Conservation (phyloP, 1,140 invertebrate species). For the Branchinecta lindahli region DNA sequence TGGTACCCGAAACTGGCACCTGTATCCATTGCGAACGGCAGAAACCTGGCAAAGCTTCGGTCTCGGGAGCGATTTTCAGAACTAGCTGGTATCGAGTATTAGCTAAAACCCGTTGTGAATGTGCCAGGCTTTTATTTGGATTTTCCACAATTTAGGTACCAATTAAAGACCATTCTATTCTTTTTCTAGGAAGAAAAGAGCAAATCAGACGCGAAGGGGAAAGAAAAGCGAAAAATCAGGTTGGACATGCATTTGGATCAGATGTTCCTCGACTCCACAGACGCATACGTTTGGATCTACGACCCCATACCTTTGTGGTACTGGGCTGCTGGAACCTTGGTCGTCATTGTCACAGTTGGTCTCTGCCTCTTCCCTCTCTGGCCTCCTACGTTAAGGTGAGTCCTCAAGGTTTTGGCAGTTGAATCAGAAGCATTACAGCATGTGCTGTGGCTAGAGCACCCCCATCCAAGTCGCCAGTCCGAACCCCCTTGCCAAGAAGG, state of each 20-base stretch:
- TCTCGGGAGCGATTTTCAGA: too few species aligned
- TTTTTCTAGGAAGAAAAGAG: conserved; percentile 27
- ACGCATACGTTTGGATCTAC: conserved; percentile 99
- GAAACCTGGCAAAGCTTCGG: too few species aligned
- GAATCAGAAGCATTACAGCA: not conserved
- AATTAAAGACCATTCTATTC: conserved; percentile 14
- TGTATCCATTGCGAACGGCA: too few species aligned
- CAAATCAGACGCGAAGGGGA: conserved; percentile 28
- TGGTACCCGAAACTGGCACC: too few species aligned
- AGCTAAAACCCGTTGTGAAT: too few species aligned
- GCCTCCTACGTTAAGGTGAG: conserved; percentile 70
- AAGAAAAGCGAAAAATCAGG: conserved; percentile 49
- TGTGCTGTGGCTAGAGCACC: too few species aligned
- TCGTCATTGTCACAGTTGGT: conserved; percentile 84
- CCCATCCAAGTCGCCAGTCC: too few species aligned
- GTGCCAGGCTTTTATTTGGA: not conserved
- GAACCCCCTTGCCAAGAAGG: too few species aligned
- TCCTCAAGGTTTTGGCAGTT: not conserved
- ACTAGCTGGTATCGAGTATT: too few species aligned
- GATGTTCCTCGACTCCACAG: conserved; percentile 74
- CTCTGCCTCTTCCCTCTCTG: conserved; percentile 95
- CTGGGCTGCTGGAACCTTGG: conserved; percentile 78
- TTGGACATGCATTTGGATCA: conserved; percentile 94
- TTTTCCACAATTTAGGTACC: conserved; percentile 19
- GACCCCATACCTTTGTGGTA: conserved; percentile 94